Conservation (phyloP, 2,797 vertebrate species). For the Graptemys geographica region DNA sequence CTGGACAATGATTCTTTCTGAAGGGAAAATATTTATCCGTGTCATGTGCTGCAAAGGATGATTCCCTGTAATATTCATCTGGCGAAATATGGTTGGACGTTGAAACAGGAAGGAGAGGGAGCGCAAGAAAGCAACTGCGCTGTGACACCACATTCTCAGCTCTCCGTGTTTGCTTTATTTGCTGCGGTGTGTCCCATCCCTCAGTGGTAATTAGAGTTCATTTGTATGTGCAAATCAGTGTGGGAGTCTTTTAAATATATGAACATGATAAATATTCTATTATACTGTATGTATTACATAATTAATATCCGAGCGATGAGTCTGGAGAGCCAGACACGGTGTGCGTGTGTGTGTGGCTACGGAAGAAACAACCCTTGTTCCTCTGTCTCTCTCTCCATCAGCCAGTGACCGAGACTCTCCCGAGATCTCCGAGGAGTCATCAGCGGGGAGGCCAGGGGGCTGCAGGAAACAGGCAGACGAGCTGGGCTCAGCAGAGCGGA, state of each 20-base stretch:
- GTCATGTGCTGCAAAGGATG: neutral
- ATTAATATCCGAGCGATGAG: neutral
- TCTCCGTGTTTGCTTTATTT: neutral
- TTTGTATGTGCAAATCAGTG: neutral
- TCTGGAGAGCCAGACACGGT: neutral
- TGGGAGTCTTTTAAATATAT: neutral
- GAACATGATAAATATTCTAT: neutral
- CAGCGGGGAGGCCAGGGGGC: slow-evolving; percentile 72
- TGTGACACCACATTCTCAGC: neutral
- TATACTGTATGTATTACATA: neutral
- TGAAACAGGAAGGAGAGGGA: neutral
- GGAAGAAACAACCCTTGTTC: neutral
- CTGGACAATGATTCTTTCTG: neutral
- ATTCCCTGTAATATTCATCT: neutral
- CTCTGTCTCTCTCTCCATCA: slow-evolving; percentile 58
- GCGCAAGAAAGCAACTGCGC: neutral
- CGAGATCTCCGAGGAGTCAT: slow-evolving; percentile 83
- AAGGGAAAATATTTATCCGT: neutral
- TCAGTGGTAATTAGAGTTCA: neutral
- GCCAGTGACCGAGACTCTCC: slow-evolving; percentile 90
- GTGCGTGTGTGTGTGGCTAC: neutral
- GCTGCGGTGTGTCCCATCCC: neutral
- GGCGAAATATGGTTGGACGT: neutral
- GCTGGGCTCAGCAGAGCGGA: slow-evolving; percentile 34
- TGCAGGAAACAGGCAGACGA: slow-evolving; percentile 68